Base-by-base conservation (phyloP, 2,888 invertebrate species). In the Drosophila conformis region DNA sequence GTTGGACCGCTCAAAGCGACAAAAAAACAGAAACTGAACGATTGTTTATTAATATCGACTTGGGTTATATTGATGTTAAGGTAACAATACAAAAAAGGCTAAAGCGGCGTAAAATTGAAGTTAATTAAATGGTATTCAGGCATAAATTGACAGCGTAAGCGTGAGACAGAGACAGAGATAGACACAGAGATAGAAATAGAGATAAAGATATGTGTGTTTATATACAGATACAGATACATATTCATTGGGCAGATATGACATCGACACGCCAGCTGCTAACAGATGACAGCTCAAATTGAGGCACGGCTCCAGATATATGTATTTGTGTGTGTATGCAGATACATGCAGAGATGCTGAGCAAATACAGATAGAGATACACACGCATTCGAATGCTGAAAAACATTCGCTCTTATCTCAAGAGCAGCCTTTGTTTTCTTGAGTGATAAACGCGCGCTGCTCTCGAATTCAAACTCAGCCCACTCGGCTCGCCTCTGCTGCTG, bases 21-120 rank as follows among this genome's bases (percentile, higher is more conserved):
- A 54, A 49, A 38, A 48, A 36, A 1, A 31, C n/a, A 13, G 21
- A 57, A 57, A 29, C 52, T 31, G 21, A 60, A 53, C 27, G 69
- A 49, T 62, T 80, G 71, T 70, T 70, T 70, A 80, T 76, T 42
- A 64, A 66, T 61, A 62, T 63, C 18, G 42, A n/a, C 18, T 53
- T 49, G 40, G 25, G 42, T 11, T 35, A 27, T 68, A 76, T 87
- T 74, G 76, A 65, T 76, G 71, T 72, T 86, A 89, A 84, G 87
- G 87, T 90, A 89, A 70, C 69, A 75, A 61, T 58, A 75, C 38
- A 59, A 53, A 36, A 71, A 54, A 59, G 59, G 38, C 56, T 48
- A 54, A 56, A 57, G 49, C 58, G 36, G 87, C 89, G 78, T 89
- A 59, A 90, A 90, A 90, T 85, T 90, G 66, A 76, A 87, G 79